phyloP scores from a whole-genome alignment of 1,140 invertebrate genomes.

The Carposina sasakii region DNA sequence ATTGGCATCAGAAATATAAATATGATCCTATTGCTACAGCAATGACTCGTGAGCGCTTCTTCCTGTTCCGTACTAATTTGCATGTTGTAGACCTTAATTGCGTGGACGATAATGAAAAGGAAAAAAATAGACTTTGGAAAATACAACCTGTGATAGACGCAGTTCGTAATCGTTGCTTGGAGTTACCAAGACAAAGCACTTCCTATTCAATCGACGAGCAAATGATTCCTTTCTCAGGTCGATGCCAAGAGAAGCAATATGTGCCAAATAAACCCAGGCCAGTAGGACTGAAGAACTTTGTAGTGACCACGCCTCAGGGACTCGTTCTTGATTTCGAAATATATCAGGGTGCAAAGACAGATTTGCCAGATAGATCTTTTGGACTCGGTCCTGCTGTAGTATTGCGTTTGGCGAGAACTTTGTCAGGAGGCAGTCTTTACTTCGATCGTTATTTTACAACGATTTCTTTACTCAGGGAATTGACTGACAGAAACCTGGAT shows the following conservation, averaged over 20 bases:
- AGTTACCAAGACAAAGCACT: slow-evolving; percentile 6
- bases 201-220: not conserved
- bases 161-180: slow-evolving; percentile 2
- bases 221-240: slow-evolving; percentile 1
- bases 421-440: slow-evolving; percentile 25
- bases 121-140: slow-evolving; percentile 14
- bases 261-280: slow-evolving; percentile 19
- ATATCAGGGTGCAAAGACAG: slow-evolving; percentile 23
- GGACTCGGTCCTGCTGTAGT: slow-evolving; percentile 26
- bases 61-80: slow-evolving; percentile 4
- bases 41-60: slow-evolving; percentile 3
- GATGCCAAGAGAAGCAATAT: not conserved
- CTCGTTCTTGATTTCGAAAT: slow-evolving; percentile 38
- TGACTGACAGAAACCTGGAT: slow-evolving; percentile 10
- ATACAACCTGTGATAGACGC: slow-evolving; percentile 15
- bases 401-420: slow-evolving; percentile 18
- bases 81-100: slow-evolving; percentile 13
- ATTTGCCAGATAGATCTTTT: slow-evolving; percentile 10
- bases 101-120: not conserved
- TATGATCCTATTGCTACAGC: not conserved
- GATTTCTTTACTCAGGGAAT: slow-evolving; percentile 20
- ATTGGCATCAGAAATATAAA: not conserved
- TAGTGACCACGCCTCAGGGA: slow-evolving; percentile 26
- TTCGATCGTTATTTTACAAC: slow-evolving; percentile 27
- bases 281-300: slow-evolving; percentile 32